Percentiles rank a stretch among this genome's conserved stretches.
These are phyloP conservation scores for Phalacrocorax pelagicus DNA, from an alignment of 2,113 vertebrate species.

Conservation along the genomic window DNA sequence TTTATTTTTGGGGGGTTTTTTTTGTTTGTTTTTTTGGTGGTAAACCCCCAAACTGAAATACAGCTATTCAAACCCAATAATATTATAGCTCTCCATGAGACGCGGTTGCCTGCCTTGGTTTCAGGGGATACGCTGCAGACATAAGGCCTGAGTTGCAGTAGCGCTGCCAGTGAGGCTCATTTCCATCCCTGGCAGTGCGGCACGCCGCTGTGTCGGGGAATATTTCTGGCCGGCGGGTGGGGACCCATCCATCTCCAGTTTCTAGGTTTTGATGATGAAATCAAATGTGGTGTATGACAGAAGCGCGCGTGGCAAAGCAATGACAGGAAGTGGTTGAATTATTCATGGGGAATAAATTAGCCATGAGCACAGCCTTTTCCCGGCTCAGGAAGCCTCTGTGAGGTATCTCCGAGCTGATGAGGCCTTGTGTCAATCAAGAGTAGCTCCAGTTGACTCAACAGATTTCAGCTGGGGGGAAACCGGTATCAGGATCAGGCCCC, in stretches of 20 bases:
- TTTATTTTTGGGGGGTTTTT: background rate
- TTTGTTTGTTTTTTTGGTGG: background rate
- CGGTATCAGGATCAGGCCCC: background rate
- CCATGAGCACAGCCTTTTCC: background rate
- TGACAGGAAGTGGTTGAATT: background rate
- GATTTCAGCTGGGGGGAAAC: background rate
- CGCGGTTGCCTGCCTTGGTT: background rate
- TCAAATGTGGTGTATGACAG: background rate
- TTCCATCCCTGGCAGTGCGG: background rate
- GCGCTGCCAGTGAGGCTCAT: background rate
- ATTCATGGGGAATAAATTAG: conserved; percentile 3
- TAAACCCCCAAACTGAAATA: background rate
- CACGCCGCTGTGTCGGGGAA: rapidly evolving
- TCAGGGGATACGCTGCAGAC: background rate
- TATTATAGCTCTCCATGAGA: background rate
- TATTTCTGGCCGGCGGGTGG: background rate
- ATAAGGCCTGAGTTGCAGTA: background rate
- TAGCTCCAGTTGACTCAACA: background rate
- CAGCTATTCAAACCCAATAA: background rate
- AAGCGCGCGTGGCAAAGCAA: background rate
- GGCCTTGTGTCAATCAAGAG: background rate
- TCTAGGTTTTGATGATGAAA: background rate
- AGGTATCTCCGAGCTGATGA: background rate
- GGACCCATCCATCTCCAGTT: background rate
- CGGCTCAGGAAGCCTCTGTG: background rate